Evolutionary conservation across 1,140 invertebrate genomes (phyloP).

Genomic region (Sminthurinus signatus): DNA sequence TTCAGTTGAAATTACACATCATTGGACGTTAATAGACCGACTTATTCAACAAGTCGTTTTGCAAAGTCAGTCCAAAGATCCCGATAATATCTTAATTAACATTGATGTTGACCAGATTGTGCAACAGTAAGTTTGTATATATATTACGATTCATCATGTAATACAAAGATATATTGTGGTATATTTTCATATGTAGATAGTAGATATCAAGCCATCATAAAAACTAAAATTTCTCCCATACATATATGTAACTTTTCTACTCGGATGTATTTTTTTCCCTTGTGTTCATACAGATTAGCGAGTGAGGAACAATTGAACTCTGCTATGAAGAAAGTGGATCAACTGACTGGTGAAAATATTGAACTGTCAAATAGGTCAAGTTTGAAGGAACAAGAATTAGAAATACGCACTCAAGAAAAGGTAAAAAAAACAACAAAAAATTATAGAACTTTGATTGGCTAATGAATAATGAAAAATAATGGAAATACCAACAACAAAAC

Average conservation of each 20-base stretch:
- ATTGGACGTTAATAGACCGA: constrained; percentile 90
- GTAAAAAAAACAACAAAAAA: too few relatives aligned
- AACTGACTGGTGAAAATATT: constrained; percentile 79
- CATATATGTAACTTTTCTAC: too few relatives aligned
- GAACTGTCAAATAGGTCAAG: constrained; percentile 76
- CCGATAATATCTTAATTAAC: constrained; percentile 16
- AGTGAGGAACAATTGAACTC: constrained; percentile 89
- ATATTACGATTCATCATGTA: too few relatives aligned
- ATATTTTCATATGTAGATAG: neutral
- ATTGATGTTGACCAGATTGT: constrained; percentile 28
- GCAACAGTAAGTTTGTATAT: constrained; percentile 21
- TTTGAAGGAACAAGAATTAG: constrained; percentile 89
- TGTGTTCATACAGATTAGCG: constrained; percentile 56
- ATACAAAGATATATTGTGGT: too few relatives aligned
- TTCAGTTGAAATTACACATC: constrained; percentile 53
- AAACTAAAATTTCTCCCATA: neutral
- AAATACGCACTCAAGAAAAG: constrained; percentile 80
- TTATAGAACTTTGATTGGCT: too few relatives aligned
- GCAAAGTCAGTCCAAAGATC: constrained; percentile 15
- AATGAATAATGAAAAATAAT: too few relatives aligned
- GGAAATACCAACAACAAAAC: too few relatives aligned
- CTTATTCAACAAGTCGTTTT: constrained; percentile 87
- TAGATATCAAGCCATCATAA: neutral
- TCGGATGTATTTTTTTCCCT: too few relatives aligned
- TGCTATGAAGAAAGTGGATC: constrained; percentile 76